phyloP scores from a whole-genome alignment of 2,888 invertebrate species.

The Cataglyphis livida region DNA sequence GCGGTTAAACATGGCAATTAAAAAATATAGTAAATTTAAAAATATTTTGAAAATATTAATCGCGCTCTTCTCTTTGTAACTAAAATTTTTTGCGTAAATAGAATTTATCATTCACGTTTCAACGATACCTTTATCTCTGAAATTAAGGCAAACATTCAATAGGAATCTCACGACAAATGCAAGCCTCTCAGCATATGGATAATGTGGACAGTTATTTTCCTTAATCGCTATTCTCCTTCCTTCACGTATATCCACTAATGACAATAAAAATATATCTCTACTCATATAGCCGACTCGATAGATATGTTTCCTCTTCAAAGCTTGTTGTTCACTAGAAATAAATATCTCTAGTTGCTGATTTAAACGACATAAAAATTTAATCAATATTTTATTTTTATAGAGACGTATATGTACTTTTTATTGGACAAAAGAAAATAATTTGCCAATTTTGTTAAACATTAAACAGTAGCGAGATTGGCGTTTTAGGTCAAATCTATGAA shows the following conservation, averaged over 20 bases:
- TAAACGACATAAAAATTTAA: background rate
- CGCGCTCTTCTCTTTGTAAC: background rate
- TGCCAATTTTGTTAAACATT: conserved; percentile 16
- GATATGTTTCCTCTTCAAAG: conserved; percentile 66
- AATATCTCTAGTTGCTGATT: conserved; percentile 3
- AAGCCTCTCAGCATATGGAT: conserved; percentile 52
- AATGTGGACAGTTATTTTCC: conserved; percentile 50
- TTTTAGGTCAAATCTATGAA: conserved; percentile 5
- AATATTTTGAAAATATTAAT: conserved; percentile 13
- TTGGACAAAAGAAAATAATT: background rate
- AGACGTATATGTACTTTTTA: background rate
- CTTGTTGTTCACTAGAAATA: conserved; percentile 19
- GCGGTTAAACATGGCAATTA: background rate
- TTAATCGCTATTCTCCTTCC: conserved; percentile 7
- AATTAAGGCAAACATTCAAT: conserved; percentile 55
- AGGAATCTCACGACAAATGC: conserved; percentile 59
- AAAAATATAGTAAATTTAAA: conserved; percentile 22
- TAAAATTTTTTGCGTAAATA: conserved; percentile 8
- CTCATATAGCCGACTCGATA: conserved; percentile 58
- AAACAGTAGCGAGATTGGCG: background rate
- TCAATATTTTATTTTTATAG: background rate
- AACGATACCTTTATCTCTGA: background rate
- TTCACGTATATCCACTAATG: conserved; percentile 56
- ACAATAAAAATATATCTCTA: conserved; percentile 72
- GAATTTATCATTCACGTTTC: conserved; percentile 8